Base-by-base conservation (phyloP, 2,797 vertebrate species). In the Spinibarbus caldwelli region DNA sequence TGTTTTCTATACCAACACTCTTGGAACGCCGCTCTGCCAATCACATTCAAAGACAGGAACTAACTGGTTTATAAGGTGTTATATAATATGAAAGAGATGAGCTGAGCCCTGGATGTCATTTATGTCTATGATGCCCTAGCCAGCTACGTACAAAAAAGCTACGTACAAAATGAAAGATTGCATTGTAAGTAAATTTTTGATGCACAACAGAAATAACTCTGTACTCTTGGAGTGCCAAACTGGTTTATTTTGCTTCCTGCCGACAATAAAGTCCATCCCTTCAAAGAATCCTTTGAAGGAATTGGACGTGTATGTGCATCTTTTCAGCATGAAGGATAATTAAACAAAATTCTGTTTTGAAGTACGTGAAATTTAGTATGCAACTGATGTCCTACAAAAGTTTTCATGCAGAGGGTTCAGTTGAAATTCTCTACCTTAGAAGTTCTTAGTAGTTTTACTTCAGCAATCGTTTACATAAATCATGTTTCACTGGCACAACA, bases 211-310 rank as follows among this genome's bases (percentile, higher is more conserved):
- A 26, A 78, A 57, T 78, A 77, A 26, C 49, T 52, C 19, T 31
- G 43, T 76, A 23, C 11, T 76, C 26, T 76, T 23, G 19, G 31
- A 54, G 49, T 10, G 23, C 76, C 54, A 59, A 43, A 78, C 57
- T 43, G n/a, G n/a, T 41, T 43, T 78, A 31, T 62, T 62, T 64
- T 29, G 34, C 54, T 43, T 62, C 57, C 54, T 11, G 36, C 36
- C 62, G 54, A 78, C 54, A 76, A 76, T 76, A 54, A 76, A 76
- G 21, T 14, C 10, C 47, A 78, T 43, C n/a, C 17, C 54, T 78
- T 78, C 76, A 78, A 62, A 62, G 38, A 62, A 38, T 62, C n/a
- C n/a, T 78, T 78, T 78, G 54, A 78, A 78, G 76, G 49, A n/a
- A 64, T 19, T 62, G n/a, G 36, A 62, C 2, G 9, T 29, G 76